Evolutionary conservation across 1,140 invertebrate species (phyloP).

Genomic region (Pseudomyrmex pallidus): DNA sequence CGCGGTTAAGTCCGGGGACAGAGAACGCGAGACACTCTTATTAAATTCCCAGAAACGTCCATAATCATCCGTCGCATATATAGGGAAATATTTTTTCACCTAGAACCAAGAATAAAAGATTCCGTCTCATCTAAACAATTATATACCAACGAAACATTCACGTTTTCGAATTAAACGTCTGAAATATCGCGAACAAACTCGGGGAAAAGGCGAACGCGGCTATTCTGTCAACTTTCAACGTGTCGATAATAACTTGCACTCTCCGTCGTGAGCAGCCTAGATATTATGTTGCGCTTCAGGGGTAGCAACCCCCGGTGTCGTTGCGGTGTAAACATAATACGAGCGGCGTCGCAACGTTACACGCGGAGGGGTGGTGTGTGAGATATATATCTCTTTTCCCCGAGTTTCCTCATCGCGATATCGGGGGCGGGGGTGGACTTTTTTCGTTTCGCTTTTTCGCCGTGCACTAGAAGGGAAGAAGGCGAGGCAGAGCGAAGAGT

Average conservation of each 20-base stretch:
- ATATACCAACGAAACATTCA: neutral
- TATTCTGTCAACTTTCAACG: neutral
- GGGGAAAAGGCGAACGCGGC: no score
- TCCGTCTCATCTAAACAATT: no score
- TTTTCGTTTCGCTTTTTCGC: conserved; percentile 62
- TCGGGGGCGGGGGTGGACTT: conserved; percentile 25
- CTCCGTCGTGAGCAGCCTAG: conserved; percentile 31
- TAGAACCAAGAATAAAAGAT: neutral
- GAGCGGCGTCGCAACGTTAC: conserved; percentile 26
- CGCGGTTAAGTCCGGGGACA: neutral
- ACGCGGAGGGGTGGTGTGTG: no score
- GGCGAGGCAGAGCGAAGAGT: conserved; percentile 27
- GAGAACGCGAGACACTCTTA: neutral
- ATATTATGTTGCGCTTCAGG: conserved; percentile 17
- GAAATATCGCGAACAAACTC: no score
- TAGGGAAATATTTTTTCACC: conserved; percentile 4
- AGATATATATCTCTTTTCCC: no score
- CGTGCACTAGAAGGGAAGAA: conserved; percentile 47
- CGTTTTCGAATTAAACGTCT: neutral
- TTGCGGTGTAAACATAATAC: conserved; percentile 53
- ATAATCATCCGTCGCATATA: neutral
- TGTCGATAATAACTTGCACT: conserved; percentile 34
- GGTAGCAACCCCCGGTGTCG: conserved; percentile 16
- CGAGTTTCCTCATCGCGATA: neutral
- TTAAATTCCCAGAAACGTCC: conserved; percentile 27